Conservation (phyloP, 1,140 invertebrate genomes). For the Hesperophylax magnus region DNA sequence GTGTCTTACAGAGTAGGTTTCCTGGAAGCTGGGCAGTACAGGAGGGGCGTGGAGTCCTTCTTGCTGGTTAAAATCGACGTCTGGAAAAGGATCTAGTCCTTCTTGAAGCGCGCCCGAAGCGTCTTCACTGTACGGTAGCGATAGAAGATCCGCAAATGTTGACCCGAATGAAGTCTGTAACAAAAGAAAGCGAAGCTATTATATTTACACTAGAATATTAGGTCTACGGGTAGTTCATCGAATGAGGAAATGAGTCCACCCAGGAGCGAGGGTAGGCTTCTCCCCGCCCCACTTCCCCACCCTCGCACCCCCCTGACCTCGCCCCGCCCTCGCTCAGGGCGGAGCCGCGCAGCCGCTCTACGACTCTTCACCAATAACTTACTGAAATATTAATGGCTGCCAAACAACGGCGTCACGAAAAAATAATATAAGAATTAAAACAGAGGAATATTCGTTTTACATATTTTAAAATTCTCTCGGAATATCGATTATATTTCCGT, state of each 20-base stretch:
- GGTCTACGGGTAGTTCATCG: neutral
- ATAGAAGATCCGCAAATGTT: constrained; percentile 71
- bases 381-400: constrained; percentile 21
- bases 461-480: neutral
- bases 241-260: neutral
- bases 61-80: constrained; percentile 68
- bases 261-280: neutral
- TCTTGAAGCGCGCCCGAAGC: constrained; percentile 69
- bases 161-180: constrained; percentile 72
- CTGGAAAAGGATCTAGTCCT: constrained; percentile 69
- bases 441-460: neutral
- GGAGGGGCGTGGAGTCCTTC: constrained; percentile 69
- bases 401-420: neutral
- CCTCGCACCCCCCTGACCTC: neutral
- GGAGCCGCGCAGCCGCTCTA: constrained; percentile 61
- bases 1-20: constrained; percentile 85
- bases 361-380: neutral
- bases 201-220: neutral
- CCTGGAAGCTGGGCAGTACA: constrained; percentile 87
- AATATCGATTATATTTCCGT: too few relatives aligned
- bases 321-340: constrained; percentile 52
- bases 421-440: neutral
- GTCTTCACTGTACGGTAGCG: constrained; percentile 70
- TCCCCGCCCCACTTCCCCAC: neutral
- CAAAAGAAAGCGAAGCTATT: constrained; percentile 24